Base-by-base conservation (phyloP, 2,888 invertebrate species). In the Automeris io region DNA sequence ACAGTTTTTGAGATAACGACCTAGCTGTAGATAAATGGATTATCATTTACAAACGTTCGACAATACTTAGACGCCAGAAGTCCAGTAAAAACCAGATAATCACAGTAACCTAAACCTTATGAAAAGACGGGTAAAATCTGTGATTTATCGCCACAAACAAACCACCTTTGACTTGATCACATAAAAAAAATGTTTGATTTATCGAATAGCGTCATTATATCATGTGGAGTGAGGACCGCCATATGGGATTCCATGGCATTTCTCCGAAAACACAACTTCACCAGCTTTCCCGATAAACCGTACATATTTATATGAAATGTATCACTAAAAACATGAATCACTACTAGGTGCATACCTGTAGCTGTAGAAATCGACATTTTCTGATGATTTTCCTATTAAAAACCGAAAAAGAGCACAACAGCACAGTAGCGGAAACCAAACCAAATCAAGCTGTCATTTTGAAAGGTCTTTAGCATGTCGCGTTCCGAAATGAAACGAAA, bases 361-460 rank as follows among this genome's bases (percentile, higher is more conserved):
- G 85, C 85, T 49, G 85, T 80, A 56, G 85, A 85, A 72, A 85
- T 85, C 50, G 85, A 85, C 85, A 85, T 85, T 75, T 71, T 82
- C 64, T 63, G 50, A 46, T 51, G 70, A 69, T 75, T 76, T 72
- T 71, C 61, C 68, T 65, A 73, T 58, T 63, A 66, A 80, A 83
- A 83, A 73, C 72, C 70, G 71, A 78, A 81, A 83, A 83, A 81
- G 83, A 82, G 80, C 78, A 81, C 83, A 82, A 81, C 71, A 83
- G 83, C 77, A 85, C 85, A 85, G 83, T 80, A 80, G 85, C 83
- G 83, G 85, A 85, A 83, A 85, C 85, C 83, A 85, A 85, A 85
- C 85, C 82, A 82, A 85, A 81, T 85, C 85, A 85, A 85, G 85
- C 85, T 85, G 83, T 85, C 85, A 85, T 74, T 74, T 66, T 67